These are phyloP conservation scores for Listronotus oregonensis DNA, from an alignment of 1,140 invertebrate genomes.

Conservation along the genomic window DNA sequence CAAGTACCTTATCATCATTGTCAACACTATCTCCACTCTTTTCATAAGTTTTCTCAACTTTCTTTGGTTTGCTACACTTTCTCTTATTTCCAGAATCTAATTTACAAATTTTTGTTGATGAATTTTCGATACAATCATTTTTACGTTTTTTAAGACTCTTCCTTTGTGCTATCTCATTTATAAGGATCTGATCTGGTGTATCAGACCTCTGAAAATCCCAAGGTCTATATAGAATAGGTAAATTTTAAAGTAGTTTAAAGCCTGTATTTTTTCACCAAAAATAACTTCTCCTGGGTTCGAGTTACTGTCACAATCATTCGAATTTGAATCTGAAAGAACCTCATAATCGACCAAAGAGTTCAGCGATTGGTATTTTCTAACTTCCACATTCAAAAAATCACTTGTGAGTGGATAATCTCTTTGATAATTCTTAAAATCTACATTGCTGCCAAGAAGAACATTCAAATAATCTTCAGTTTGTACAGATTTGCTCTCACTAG, in stretches of 20 bases:
- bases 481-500: constrained; percentile 38
- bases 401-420: constrained; percentile 25
- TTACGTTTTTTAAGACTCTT: constrained; percentile 45
- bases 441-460: constrained; percentile 36
- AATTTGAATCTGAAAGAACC: constrained; percentile 33
- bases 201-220: constrained; percentile 34
- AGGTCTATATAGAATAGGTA: neutral
- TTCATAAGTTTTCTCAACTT: constrained; percentile 27
- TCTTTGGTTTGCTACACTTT: constrained; percentile 49
- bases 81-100: constrained; percentile 42
- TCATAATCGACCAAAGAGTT: constrained; percentile 46
- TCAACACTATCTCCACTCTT: neutral
- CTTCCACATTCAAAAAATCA: constrained; percentile 8
- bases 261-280: constrained; percentile 22
- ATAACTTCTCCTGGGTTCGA: constrained; percentile 20
- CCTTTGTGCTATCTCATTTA: constrained; percentile 48
- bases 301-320: constrained; percentile 31
- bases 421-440: constrained; percentile 17
- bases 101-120: constrained; percentile 43
- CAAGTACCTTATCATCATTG: neutral
- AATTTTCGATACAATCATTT: constrained; percentile 40
- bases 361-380: neutral
- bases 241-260: constrained; percentile 31
- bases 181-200: constrained; percentile 44
- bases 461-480: constrained; percentile 47